Percentiles rank a stretch among this genome's conserved stretches.
phyloP scores from a whole-genome alignment of 2,888 invertebrate genomes.

The Baronia brevicornis region DNA sequence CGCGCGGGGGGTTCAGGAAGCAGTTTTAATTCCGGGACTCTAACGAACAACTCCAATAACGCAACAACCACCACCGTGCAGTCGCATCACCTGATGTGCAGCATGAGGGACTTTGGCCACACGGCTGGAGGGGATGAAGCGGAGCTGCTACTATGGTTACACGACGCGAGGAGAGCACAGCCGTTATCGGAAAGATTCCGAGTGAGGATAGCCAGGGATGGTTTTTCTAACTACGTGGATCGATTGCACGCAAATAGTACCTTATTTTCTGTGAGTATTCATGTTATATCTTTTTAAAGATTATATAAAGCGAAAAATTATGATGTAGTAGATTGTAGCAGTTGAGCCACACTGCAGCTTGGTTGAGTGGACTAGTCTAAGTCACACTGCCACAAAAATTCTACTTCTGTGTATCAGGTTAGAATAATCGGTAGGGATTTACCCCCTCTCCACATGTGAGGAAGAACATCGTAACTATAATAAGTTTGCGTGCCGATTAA shows the following conservation, averaged over 20 bases:
- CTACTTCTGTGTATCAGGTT: too few species aligned
- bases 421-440: too few species aligned
- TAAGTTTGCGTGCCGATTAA: too few species aligned
- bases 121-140: conserved; percentile 93
- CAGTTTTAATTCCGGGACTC: conserved; percentile 63
- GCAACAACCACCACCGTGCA: conserved; percentile 41
- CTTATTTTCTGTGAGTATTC: conserved; percentile 83
- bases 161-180: conserved; percentile 84
- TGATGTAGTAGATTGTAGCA: too few species aligned
- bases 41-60: conserved; percentile 39
- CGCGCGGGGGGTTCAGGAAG: conserved; percentile 64
- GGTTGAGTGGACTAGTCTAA: too few species aligned
- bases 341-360: too few species aligned
- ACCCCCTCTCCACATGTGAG: too few species aligned
- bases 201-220: conserved; percentile 91
- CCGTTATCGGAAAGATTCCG: conserved; percentile 93
- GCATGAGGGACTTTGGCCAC: conserved; percentile 91
- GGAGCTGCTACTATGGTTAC: conserved; percentile 90
- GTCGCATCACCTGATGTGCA: conserved; percentile 83
- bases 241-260: conserved; percentile 91
- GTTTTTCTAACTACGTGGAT: conserved; percentile 92
- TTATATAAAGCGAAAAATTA: too few species aligned
- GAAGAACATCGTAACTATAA: too few species aligned
- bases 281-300: too few species aligned
- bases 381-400: too few species aligned